Evolutionary conservation across 2,888 invertebrate genomes (phyloP).

Genomic region (Trisateles emortualis): DNA sequence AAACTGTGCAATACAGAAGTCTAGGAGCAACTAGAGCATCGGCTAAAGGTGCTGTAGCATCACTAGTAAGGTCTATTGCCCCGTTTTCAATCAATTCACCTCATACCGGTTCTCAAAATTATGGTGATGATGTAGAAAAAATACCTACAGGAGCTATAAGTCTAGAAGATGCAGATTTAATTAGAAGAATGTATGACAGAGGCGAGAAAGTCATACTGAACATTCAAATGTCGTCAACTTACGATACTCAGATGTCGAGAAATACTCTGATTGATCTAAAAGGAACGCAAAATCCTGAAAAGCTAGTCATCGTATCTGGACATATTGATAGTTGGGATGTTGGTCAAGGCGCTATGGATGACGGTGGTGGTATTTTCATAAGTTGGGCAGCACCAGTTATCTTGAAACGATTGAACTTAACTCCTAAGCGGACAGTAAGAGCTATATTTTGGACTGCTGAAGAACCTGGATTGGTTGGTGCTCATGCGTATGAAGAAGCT

Average conservation of each 20-base stretch:
- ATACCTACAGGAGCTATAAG: conserved; percentile 93
- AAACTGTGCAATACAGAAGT: conserved; percentile 89
- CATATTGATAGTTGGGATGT: conserved; percentile 96
- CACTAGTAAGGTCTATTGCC: conserved; percentile 91
- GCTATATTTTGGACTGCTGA: conserved; percentile 94
- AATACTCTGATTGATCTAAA: conserved; percentile 91
- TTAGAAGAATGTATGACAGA: conserved; percentile 88
- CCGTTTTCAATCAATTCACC: conserved; percentile 92
- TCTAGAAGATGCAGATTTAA: conserved; percentile 92
- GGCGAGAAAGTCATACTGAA: conserved; percentile 81
- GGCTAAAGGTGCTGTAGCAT: conserved; percentile 91
- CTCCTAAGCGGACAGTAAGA: conserved; percentile 90
- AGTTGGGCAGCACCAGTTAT: conserved; percentile 92
- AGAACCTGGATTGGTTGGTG: conserved; percentile 91
- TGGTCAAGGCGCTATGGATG: conserved; percentile 95
- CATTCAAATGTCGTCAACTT: conserved; percentile 89
- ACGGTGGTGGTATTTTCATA: conserved; percentile 93
- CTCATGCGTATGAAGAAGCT: conserved; percentile 87
- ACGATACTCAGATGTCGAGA: conserved; percentile 87
- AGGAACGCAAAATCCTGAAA: conserved; percentile 79
- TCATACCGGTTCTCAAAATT: conserved; percentile 91
- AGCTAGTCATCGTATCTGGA: conserved; percentile 92
- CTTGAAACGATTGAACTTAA: conserved; percentile 88
- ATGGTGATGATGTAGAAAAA: conserved; percentile 85
- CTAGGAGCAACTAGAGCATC: conserved; percentile 90